phyloP scores from a whole-genome alignment of 2,888 invertebrate genomes.

The Dicyrtomina minuta region DNA sequence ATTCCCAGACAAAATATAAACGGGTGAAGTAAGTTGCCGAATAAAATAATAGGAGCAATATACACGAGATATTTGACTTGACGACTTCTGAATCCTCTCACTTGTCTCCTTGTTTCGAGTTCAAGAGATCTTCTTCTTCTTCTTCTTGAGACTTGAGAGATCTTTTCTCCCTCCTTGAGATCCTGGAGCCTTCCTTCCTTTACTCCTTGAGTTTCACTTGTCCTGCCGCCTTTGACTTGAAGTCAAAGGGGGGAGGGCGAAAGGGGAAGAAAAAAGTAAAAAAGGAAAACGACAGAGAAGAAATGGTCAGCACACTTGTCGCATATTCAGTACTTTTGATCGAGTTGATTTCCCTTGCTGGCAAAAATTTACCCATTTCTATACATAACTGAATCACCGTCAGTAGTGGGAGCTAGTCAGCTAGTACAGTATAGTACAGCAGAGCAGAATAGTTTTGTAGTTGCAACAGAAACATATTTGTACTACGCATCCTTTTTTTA shows the following conservation, averaged over 20 bases:
- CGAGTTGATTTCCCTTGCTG: slow-evolving; percentile 40
- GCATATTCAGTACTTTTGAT: slow-evolving; percentile 42
- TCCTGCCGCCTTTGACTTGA: too few relatives aligned
- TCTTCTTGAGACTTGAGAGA: too few relatives aligned
- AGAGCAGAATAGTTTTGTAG: too few relatives aligned
- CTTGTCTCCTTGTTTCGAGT: too few relatives aligned
- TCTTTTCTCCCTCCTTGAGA: too few relatives aligned
- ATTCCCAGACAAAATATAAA: too few relatives aligned
- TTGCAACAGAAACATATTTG: neutral
- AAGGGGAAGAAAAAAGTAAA: slow-evolving; percentile 1
- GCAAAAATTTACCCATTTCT: slow-evolving; percentile 37
- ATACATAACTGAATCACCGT: slow-evolving; percentile 29
- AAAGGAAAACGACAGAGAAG: neutral
- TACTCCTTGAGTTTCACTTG: too few relatives aligned
- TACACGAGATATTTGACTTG: slow-evolving; percentile 10
- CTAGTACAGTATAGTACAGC: too few relatives aligned
- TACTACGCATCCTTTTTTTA: neutral
- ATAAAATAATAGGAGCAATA: slow-evolving; percentile 10
- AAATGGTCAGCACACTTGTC: slow-evolving; percentile 39
- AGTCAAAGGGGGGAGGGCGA: too few relatives aligned
- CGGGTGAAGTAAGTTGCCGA: slow-evolving; percentile 2
- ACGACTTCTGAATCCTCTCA: neutral
- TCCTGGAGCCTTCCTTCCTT: too few relatives aligned
- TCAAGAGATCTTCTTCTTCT: too few relatives aligned
- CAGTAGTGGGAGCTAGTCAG: too few relatives aligned